Evolutionary conservation across 2,888 invertebrate species (phyloP), one percentile per base, ranked within the genome.

Genomic region (Synanthedon vespiformis): DNA sequence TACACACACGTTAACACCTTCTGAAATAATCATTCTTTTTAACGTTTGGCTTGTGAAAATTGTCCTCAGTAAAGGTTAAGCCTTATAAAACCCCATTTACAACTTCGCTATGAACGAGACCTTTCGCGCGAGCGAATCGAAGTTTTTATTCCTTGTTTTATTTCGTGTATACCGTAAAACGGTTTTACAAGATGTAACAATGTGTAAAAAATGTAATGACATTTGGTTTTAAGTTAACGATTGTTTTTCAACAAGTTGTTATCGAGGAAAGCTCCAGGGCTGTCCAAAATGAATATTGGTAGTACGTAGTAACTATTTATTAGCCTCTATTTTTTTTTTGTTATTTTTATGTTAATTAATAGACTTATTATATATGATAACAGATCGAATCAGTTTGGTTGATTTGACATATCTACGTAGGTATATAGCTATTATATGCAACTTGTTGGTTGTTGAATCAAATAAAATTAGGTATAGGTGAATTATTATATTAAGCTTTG

Each of bases 91-190:
- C 73, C 74, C 72, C 66, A 71, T 80, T 82, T 80, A 82, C 72
- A 76, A 70, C 67, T 70, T 72, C 68, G 65, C 77, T 77, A 74
- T 75, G 79, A 34, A 34, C 34, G 34, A 77, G 76, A 73, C 77
- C 72, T 70, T 68, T 68, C 68, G 69, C 66, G 66, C 64, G 73
- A 77, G 74, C 74, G 69, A 73, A 79, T 75, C 71, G 69, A 77
- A 77, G 73, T 77, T 82, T 82, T 81, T 83, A 81, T 81, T 74
- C 67, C 67, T 61, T 62, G 70, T 76, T 79, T 76, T 77, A 74
- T 77, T 76, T 16, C 48, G 16, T 65, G 59, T 49, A 34, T 34
- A 34, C 34, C 54, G 51, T 54, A 53, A 56, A 52, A 55, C 52
- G 52, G 53, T 53, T 54, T 53, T 57, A 48, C 12, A 48, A 48